These are phyloP conservation scores for Linnaemya vulpina DNA, from an alignment of 2,888 invertebrate species.

Conservation along the genomic window DNA sequence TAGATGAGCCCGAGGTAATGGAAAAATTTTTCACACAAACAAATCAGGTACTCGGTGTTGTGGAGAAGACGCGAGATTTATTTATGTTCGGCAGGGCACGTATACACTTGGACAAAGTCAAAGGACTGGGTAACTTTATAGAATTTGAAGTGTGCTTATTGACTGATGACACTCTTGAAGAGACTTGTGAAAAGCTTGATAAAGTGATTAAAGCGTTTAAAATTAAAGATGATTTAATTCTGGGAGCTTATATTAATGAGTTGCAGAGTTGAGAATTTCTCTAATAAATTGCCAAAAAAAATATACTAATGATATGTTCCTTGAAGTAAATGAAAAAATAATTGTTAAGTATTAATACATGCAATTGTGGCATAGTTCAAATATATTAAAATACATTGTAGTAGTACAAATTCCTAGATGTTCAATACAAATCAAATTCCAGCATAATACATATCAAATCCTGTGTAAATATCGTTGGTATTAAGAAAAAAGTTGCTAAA, in stretches of 20 bases:
- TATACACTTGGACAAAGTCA: conserved; percentile 94
- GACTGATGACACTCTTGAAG: conserved; percentile 84
- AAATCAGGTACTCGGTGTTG: conserved; percentile 88
- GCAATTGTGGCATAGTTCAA: no score
- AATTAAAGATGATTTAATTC: conserved; percentile 83
- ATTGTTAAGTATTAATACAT: no score
- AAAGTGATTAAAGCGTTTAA: conserved; percentile 84
- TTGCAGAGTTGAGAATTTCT: conserved; percentile 65
- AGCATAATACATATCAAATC: no score
- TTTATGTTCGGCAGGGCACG: conserved; percentile 88
- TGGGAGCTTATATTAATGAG: conserved; percentile 85
- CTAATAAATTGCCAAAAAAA: no score
- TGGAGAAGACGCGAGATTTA: conserved; percentile 90
- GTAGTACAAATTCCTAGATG: no score
- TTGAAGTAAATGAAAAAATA: no score
- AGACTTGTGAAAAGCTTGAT: conserved; percentile 85
- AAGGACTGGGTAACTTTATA: conserved; percentile 86
- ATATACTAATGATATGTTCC: no score
- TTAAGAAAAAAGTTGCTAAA: no score
- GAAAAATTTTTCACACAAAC: conserved; percentile 85
- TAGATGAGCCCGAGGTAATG: conserved; percentile 84
- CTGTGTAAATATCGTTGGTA: no score
- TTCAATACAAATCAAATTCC: no score
- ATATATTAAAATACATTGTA: no score
- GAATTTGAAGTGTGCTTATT: conserved; percentile 86